Evolutionary conservation across 2,888 invertebrate genomes (phyloP).

Genomic region (Pammene fasciana): DNA sequence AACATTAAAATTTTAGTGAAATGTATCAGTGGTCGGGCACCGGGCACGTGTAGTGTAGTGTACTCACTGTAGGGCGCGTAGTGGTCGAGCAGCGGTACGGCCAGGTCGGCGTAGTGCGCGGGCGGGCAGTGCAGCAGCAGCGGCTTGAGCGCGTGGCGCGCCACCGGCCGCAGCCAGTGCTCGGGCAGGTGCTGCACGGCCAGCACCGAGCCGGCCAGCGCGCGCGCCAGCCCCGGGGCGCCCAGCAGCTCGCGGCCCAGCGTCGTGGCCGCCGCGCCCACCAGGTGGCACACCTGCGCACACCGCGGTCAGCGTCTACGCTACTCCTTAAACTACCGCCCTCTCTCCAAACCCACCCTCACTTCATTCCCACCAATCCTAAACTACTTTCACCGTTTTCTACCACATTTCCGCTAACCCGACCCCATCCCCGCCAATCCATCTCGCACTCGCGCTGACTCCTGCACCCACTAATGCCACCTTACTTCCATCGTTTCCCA

Average conservation of each 20-base stretch:
- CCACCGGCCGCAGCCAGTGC: conserved; percentile 91
- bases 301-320: too few relatives aligned
- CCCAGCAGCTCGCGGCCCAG: conserved; percentile 94
- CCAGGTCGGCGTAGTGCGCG: conserved; percentile 88
- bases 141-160: conserved; percentile 92
- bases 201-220: conserved; percentile 88
- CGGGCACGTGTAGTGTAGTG: too few relatives aligned
- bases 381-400: too few relatives aligned
- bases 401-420: too few relatives aligned
- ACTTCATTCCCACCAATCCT: too few relatives aligned
- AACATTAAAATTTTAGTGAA: too few relatives aligned
- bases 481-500: too few relatives aligned
- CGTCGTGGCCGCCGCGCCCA: conserved; percentile 87
- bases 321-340: too few relatives aligned
- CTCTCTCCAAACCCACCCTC: neutral
- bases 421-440: too few relatives aligned
- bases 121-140: conserved; percentile 94
- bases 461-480: too few relatives aligned
- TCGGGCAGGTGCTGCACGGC: conserved; percentile 91
- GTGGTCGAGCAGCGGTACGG: conserved; percentile 88
- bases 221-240: conserved; percentile 88
- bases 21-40: conserved; percentile 96
- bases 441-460: too few relatives aligned
- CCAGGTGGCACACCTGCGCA: conserved; percentile 83
- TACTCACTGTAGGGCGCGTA: conserved; percentile 88